phyloP scores from a whole-genome alignment of 2,888 invertebrate species.

The Apamea monoglypha region DNA sequence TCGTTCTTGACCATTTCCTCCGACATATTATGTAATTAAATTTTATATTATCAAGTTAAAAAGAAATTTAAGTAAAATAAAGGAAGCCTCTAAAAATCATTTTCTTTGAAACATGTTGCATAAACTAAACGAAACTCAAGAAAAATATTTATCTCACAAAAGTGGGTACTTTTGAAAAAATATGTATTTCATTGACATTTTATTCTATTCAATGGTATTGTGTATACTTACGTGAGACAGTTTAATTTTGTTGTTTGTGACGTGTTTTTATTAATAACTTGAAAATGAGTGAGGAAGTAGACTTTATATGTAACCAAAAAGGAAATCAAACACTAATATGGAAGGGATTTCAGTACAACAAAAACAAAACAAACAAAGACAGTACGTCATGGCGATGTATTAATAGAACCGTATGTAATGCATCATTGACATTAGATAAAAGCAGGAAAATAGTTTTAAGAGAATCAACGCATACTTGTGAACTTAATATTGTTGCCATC shows the following conservation, averaged over 20 bases:
- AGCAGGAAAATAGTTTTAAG: constrained; percentile 23
- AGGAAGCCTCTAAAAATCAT: constrained; percentile 18
- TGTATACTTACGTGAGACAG: constrained; percentile 29
- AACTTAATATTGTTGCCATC: constrained; percentile 28
- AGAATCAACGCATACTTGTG: constrained; percentile 31
- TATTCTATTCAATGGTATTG: constrained; percentile 28
- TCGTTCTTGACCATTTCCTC: constrained; percentile 21
- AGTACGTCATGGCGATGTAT: constrained; percentile 27
- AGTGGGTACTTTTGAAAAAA: constrained; percentile 30
- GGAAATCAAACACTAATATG: constrained; percentile 30
- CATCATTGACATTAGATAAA: constrained; percentile 26
- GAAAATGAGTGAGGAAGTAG: constrained; percentile 27
- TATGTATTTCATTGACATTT: constrained; percentile 30
- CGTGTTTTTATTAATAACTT: constrained; percentile 35
- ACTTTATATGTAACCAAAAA: constrained; percentile 29
- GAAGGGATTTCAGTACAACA: constrained; percentile 32
- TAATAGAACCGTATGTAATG: constrained; percentile 24
- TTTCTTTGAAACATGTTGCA: constrained; percentile 19
- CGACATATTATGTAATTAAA: constrained; percentile 23
- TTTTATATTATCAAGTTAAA: constrained; percentile 26
- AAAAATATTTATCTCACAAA: constrained; percentile 23
- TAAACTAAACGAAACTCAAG: constrained; percentile 30
- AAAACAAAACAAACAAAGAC: constrained; percentile 31
- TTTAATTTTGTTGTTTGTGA: constrained; percentile 27
- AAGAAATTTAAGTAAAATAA: constrained; percentile 16